Conservation (phyloP, 1,140 invertebrate genomes). For the Reticulitermes speratus region DNA sequence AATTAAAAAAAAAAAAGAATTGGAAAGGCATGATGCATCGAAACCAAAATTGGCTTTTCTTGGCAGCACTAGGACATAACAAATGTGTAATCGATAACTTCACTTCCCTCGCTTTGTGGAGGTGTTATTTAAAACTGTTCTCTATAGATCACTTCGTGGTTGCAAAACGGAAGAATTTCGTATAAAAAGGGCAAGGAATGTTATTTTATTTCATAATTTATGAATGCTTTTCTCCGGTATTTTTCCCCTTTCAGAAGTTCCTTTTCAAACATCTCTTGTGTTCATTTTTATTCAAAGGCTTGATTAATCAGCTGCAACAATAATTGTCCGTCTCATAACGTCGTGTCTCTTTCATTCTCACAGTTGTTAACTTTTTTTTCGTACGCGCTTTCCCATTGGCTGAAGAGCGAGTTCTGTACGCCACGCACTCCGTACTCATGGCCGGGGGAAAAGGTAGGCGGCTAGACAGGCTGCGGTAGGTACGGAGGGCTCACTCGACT, state of each 20-base stretch:
- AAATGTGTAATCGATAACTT: background rate
- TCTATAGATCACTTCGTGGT: background rate
- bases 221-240: background rate
- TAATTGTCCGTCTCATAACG: background rate
- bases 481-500: background rate
- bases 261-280: background rate
- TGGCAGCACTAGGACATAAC: background rate
- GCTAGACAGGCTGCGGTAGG: background rate
- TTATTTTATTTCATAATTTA: background rate
- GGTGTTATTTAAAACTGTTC: background rate
- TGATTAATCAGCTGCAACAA: conserved; percentile 16
- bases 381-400: conserved; percentile 11
- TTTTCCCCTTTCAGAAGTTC: background rate
- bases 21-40: background rate
- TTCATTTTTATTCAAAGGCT: background rate
- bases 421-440: background rate
- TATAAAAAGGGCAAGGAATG: background rate
- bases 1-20: background rate
- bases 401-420: background rate
- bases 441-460: conserved; percentile 7
- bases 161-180: background rate
- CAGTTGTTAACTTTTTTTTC: background rate
- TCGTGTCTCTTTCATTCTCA: background rate
- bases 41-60: background rate
- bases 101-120: background rate